Conservation (phyloP, 53 echinoderm and acorn worm species). For the Paracentrotus lividus region DNA sequence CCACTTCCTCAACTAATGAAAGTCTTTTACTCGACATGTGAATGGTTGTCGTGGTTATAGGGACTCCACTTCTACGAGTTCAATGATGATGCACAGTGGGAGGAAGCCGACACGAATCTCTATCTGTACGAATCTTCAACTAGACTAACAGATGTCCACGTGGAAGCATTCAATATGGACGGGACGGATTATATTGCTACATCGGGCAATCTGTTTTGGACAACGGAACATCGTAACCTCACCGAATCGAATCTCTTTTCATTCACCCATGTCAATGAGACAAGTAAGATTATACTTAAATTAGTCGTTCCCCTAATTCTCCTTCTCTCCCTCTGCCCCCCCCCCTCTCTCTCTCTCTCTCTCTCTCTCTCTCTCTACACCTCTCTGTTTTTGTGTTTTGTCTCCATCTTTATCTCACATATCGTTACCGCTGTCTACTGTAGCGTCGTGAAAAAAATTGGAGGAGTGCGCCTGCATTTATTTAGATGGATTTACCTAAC, state of each 20-base stretch:
- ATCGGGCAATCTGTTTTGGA: conserved; percentile 10
- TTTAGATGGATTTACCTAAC: too few relatives aligned
- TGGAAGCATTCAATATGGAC: conserved; percentile 37
- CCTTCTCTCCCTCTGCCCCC: too few relatives aligned
- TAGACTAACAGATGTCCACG: not conserved
- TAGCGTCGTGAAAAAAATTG: too few relatives aligned
- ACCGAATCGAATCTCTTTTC: conserved; percentile 46
- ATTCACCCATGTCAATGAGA: conserved; percentile 56
- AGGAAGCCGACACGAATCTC: conserved; percentile 44
- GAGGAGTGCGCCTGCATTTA: too few relatives aligned
- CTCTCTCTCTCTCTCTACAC: too few relatives aligned
- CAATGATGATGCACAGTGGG: conserved; percentile 69
- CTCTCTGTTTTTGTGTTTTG: too few relatives aligned
- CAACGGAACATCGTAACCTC: conserved; percentile 25
- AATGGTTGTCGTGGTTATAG: conserved; percentile 50
- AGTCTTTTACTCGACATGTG: too few relatives aligned
- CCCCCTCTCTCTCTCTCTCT: too few relatives aligned
- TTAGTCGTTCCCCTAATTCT: too few relatives aligned
- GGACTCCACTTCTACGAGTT: conserved; percentile 71
- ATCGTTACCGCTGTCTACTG: too few relatives aligned
- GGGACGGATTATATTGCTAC: conserved; percentile 26
- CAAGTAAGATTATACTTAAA: conserved; percentile 22
- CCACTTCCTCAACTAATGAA: too few relatives aligned
- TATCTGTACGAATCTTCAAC: not conserved
- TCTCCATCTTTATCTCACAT: too few relatives aligned